phyloP scores from a whole-genome alignment of 2,797 vertebrate genomes.

The Ctenopoma multispine region DNA sequence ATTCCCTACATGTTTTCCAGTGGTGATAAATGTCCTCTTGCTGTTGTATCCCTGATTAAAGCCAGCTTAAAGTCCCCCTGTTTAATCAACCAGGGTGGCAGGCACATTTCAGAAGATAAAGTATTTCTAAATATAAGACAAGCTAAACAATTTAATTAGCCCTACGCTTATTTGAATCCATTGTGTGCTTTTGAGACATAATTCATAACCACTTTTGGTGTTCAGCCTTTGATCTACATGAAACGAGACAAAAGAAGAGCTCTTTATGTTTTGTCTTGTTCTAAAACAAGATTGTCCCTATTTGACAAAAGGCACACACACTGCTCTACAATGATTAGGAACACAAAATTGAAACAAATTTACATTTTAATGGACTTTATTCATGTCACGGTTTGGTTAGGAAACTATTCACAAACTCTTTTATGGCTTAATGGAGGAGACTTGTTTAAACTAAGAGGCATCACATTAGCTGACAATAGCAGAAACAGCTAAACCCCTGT shows the following conservation, averaged over 20 bases:
- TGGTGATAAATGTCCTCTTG: background rate
- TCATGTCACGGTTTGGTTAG: background rate
- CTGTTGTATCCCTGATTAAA: conserved; percentile 33
- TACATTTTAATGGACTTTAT: background rate
- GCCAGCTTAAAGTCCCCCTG: conserved; percentile 7
- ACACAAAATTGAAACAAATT: background rate
- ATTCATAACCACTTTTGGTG: conserved; percentile 31
- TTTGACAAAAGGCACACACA: conserved; percentile 10
- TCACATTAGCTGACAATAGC: background rate
- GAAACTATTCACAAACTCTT: conserved; percentile 6
- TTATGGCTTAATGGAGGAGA: conserved; percentile 4
- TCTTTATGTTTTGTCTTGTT: background rate
- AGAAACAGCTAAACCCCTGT: background rate
- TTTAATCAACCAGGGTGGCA: conserved; percentile 29
- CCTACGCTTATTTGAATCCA: conserved; percentile 45
- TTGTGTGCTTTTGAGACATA: conserved; percentile 17
- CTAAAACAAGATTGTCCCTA: conserved; percentile 1
- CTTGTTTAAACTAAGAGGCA: background rate
- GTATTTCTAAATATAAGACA: conserved; percentile 27
- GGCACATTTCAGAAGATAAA: conserved; percentile 38
- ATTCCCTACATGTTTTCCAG: conserved; percentile 6
- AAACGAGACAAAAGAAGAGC: conserved; percentile 1
- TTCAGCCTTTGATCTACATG: conserved; percentile 30
- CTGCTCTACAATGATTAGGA: background rate
- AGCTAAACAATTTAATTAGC: conserved; percentile 48